These are phyloP conservation scores for Thaleichthys pacificus DNA, from an alignment of 2,797 vertebrate species.

Conservation along the genomic window DNA sequence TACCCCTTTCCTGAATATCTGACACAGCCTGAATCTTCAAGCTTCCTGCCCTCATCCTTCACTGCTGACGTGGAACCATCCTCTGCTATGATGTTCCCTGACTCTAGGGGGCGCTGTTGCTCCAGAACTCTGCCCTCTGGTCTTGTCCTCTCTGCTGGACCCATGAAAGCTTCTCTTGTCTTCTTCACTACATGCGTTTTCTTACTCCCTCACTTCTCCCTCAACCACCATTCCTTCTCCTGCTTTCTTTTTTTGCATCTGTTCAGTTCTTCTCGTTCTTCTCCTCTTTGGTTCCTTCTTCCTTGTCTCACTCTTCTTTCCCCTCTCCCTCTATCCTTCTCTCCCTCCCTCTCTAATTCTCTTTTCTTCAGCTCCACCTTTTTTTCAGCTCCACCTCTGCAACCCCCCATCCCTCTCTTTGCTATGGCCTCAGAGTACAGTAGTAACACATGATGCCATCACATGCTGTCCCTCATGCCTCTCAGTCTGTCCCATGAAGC, in stretches of 20 bases:
- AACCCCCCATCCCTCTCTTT: not conserved
- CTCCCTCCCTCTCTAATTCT: not conserved
- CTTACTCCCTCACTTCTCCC: not conserved
- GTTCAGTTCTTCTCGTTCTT: not conserved
- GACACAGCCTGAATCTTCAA: not conserved
- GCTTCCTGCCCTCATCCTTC: not conserved
- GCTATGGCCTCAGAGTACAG: not conserved
- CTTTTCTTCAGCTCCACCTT: not conserved
- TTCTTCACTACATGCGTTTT: not conserved
- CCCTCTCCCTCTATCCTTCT: not conserved
- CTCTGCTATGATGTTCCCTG: slow-evolving; percentile 41
- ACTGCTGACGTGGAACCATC: not conserved
- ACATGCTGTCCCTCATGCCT: slow-evolving; percentile 49
- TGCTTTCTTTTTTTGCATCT: slow-evolving; percentile 4
- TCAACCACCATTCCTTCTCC: slow-evolving; percentile 7
- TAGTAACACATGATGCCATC: slow-evolving; percentile 46
- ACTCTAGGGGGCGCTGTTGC: slow-evolving; percentile 72
- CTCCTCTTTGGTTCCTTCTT: slow-evolving; percentile 3
- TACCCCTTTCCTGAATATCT: too few species aligned
- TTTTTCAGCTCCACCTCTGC: not conserved
- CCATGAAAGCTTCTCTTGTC: slow-evolving; percentile 14
- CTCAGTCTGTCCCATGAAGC: slow-evolving; percentile 15
- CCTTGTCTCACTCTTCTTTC: not conserved
- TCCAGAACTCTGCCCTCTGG: slow-evolving; percentile 36
- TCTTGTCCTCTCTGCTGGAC: slow-evolving; percentile 15